Percentiles rank a stretch among this genome's conserved stretches.
Evolutionary conservation across 2,888 invertebrate genomes (phyloP).

Genomic region (Mactromeris polynyma): DNA sequence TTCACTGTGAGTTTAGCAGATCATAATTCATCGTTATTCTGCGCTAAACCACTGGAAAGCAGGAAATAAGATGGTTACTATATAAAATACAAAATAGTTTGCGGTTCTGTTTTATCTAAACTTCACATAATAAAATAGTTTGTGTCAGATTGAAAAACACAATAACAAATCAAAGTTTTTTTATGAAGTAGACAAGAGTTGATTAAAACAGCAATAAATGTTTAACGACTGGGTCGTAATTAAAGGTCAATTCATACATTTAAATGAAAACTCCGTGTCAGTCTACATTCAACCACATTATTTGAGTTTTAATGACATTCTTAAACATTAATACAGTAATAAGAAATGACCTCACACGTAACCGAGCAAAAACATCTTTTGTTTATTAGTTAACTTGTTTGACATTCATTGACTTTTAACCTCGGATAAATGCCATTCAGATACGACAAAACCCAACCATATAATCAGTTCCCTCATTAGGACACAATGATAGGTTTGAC

Average conservation of each 20-base stretch:
- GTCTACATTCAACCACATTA: not conserved
- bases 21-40: no score
- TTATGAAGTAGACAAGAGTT: not conserved
- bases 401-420: constrained; percentile 17
- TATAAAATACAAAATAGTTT: no score
- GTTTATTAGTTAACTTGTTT: not conserved
- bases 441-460: not conserved
- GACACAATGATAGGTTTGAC: constrained; percentile 15
- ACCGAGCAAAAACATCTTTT: not conserved
- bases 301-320: not conserved
- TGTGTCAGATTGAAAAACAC: no score
- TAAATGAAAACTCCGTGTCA: not conserved
- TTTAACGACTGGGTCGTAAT: not conserved
- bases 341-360: not conserved
- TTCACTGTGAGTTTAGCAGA: no score
- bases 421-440: not conserved
- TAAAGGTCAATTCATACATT: not conserved
- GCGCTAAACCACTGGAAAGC: no score
- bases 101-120: no score
- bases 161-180: not conserved
- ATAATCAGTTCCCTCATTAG: constrained; percentile 1
- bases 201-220: not conserved
- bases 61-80: no score
- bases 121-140: no score
- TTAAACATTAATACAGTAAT: not conserved